Conservation (phyloP, 2,113 vertebrate genomes). For the Cathartes aura region DNA sequence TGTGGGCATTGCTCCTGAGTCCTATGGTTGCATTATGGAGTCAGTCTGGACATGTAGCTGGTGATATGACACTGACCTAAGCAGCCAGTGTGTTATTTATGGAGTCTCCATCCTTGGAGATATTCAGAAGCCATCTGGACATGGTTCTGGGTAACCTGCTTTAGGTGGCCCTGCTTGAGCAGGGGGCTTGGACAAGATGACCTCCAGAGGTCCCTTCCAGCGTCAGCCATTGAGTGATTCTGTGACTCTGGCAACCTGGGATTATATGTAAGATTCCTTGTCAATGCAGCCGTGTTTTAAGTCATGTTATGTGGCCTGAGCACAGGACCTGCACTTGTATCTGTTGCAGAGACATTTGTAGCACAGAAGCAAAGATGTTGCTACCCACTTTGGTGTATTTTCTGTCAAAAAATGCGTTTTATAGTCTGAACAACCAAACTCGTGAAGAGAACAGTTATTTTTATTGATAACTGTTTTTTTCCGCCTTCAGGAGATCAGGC, state of each 20-base stretch:
- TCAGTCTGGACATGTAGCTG: not conserved
- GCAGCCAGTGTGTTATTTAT: not conserved
- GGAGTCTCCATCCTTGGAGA: not conserved
- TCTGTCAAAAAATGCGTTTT: not conserved
- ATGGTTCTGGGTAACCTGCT: not conserved
- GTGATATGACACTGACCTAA: not conserved
- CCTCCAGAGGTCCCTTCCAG: not conserved
- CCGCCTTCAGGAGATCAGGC: not conserved
- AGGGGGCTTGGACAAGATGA: not conserved
- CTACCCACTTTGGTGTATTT: not conserved
- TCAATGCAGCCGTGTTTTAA: not conserved
- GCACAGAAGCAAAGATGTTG: not conserved
- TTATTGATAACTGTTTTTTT: not conserved
- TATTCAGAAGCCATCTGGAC: not conserved
- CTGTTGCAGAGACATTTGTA: not conserved
- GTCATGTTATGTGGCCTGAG: not conserved
- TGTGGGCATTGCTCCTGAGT: not conserved
- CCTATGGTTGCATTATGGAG: not conserved
- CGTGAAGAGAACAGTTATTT: not conserved
- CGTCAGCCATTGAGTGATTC: not conserved
- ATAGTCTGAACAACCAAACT: not conserved
- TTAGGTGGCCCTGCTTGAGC: not conserved
- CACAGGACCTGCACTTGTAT: not conserved
- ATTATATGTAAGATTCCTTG: not conserved
- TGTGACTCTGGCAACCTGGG: not conserved